Base-by-base conservation (phyloP, 2,888 invertebrate genomes). In the Sympetrum striolatum region DNA sequence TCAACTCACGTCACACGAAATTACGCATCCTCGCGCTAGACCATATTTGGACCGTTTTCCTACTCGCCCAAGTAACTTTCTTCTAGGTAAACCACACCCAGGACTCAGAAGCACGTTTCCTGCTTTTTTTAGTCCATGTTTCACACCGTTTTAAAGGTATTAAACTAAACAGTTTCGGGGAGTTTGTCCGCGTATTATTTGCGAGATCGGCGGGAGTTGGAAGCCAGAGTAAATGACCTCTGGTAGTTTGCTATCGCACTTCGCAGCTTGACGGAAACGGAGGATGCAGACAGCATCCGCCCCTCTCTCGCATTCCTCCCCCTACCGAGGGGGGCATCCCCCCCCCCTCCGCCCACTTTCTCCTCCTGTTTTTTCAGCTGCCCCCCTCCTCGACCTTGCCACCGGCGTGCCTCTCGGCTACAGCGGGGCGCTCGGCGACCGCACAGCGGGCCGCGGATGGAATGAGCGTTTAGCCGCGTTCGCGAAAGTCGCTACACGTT, bases 181-280 rank as follows among this genome's bases (percentile, higher is more conserved):
- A 31, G 53, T 39, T 14, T 5, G 53, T 35, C 18, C 2, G 48
- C 31, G 35, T 14, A 8, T 3, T 53, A 3, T 18, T 15, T 2
- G 53, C 53, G 53, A 8, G 0, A 53, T 53, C 18, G 53, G 8
- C 8, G 53, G 53, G 53, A 53, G 44, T 44, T 44, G 44, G 44
- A 44, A 10, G 44, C 44, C 10, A 8, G 44, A 44, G 60, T 60
- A 37, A 86, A 86, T 86, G 86, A 86, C 86, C 86, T 60, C 37
- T 58, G 18, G 60, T 35, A 37, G 86, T 60, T 64, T 53, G 53
- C 60, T 86, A 86, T 86, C 86, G 60, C 86, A 64, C 58, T 86
- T 86, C n/a, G 60, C 86, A 86, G 86, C 86, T 86, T 86, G 86
- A 86, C 86, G 86, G 86, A 86, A 86, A 86, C 86, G 86, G 60